Evolutionary conservation across 92 coral and sea anemone species (phyloP).

Genomic region (Parazoanthus swiftii): DNA sequence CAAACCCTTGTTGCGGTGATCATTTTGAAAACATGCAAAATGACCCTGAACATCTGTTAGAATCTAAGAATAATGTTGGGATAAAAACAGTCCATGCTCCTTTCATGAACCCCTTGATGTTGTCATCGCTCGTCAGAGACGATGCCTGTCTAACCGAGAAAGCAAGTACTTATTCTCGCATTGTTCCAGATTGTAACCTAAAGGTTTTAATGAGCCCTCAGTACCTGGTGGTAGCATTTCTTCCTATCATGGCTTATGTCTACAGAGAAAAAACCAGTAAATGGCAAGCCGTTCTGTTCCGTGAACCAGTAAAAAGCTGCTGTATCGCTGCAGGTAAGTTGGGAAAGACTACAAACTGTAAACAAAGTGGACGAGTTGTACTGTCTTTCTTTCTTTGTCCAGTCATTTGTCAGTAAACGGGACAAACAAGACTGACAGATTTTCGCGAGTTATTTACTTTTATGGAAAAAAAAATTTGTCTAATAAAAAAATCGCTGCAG

Average conservation of each 20-base stretch:
- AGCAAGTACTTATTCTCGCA: background rate
- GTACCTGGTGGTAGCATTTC: constrained; percentile 10
- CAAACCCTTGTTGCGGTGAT: background rate
- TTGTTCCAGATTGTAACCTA: background rate
- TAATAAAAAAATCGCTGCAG: too few relatives aligned
- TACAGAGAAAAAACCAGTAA: constrained; percentile 5
- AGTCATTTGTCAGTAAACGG: background rate
- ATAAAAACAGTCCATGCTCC: background rate
- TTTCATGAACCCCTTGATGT: constrained; percentile 15
- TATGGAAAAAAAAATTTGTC: too few relatives aligned
- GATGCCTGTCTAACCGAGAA: background rate
- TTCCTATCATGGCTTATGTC: constrained; percentile 32
- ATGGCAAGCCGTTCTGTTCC: constrained; percentile 15
- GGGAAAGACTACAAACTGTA: background rate
- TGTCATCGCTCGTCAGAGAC: background rate
- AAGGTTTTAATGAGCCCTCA: background rate
- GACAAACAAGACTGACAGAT: background rate
- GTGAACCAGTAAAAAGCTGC: constrained; percentile 27
- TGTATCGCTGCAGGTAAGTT: constrained; percentile 34
- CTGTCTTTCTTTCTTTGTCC: background rate
- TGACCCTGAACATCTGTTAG: background rate
- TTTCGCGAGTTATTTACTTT: background rate
- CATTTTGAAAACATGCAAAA: background rate
- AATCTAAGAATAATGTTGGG: background rate
- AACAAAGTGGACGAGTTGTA: too few relatives aligned